Conservation (phyloP, 2,888 invertebrate genomes). For the Tipula vernalis region DNA sequence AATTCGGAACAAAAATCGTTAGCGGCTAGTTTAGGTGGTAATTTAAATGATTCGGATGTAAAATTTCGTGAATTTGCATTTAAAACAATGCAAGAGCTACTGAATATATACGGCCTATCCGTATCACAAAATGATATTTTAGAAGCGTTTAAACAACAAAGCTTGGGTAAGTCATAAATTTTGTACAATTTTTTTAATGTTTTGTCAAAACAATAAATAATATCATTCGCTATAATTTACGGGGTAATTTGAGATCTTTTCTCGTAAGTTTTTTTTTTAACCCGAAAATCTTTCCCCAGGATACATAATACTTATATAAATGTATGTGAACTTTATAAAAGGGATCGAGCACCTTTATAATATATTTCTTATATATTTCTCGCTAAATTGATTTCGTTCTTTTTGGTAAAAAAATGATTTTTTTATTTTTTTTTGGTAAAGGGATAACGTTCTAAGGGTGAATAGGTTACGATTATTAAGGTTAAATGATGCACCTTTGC, state of each 20-base stretch:
- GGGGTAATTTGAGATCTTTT: background rate
- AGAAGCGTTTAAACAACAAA: constrained; percentile 19
- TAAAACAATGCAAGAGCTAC: constrained; percentile 19
- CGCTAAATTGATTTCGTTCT: constrained; percentile 12
- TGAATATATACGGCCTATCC: constrained; percentile 20
- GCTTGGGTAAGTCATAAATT: constrained; percentile 15
- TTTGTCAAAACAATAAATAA: background rate
- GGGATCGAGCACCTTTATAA: constrained; percentile 10
- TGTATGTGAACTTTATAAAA: background rate
- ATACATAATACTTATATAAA: background rate
- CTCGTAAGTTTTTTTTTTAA: background rate
- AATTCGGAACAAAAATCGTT: background rate
- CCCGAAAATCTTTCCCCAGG: background rate
- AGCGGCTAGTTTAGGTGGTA: background rate
- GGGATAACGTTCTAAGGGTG: constrained; percentile 10
- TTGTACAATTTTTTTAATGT: background rate
- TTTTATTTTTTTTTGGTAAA: background rate
- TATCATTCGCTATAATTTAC: background rate
- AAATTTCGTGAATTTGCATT: constrained; percentile 18
- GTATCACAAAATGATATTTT: constrained; percentile 20
- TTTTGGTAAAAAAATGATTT: background rate
- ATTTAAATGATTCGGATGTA: constrained; percentile 12
- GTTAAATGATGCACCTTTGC: constrained; percentile 18
- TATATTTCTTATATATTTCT: constrained; percentile 4
- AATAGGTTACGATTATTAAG: constrained; percentile 19